Evolutionary conservation across 2,113 vertebrate genomes (phyloP).

Genomic region (Phalacrocorax pelagicus): DNA sequence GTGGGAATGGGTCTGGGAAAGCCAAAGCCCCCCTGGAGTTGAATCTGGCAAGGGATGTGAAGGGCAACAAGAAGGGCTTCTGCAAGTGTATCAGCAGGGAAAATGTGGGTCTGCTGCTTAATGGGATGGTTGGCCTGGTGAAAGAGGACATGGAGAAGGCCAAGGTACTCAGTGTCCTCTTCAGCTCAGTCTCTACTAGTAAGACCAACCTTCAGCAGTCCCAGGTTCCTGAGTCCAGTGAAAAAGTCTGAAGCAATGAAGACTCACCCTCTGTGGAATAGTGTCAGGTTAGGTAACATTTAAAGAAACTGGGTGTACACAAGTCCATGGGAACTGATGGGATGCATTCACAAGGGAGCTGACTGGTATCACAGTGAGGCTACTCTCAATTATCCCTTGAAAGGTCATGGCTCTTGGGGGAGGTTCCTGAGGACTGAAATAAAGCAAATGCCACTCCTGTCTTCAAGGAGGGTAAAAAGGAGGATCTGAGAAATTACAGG

Average conservation of each 20-base stretch:
- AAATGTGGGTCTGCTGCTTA: neutral
- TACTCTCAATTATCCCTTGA: neutral
- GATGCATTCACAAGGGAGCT: neutral
- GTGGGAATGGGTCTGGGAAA: neutral
- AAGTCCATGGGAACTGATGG: neutral
- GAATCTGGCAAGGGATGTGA: neutral
- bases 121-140: neutral
- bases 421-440: neutral
- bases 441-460: neutral
- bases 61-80: neutral
- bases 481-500: neutral
- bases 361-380: neutral
- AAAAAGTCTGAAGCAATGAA: neutral
- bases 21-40: neutral
- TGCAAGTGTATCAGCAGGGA: neutral
- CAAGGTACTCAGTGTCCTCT: neutral
- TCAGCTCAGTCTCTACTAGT: accelerated
- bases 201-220: neutral
- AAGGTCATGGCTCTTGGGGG: neutral
- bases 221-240: neutral
- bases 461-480: neutral
- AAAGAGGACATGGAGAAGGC: neutral
- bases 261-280: neutral
- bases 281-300: neutral
- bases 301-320: neutral